Base-by-base conservation (phyloP, 2,797 vertebrate genomes). In the Danio jaintianensis region DNA sequence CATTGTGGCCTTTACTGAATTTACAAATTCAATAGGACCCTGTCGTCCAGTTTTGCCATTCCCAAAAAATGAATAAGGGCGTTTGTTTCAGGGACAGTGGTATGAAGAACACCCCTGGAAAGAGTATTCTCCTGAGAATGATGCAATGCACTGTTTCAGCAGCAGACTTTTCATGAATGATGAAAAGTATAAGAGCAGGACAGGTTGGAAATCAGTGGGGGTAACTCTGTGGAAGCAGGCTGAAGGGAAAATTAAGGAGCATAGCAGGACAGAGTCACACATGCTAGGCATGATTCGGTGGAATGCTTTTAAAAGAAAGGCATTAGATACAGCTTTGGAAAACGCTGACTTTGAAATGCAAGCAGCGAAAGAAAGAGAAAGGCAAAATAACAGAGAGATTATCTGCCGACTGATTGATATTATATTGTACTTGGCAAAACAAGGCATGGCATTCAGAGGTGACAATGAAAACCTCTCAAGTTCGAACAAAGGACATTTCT, bases 281-380 rank as follows among this genome's bases (percentile, higher is more conserved):
- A 62, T 62, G 59, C 36, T 40, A 62, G 36, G 36, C 59, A 62
- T 62, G 4, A 61, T 61, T 61, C 7, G 15, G 7, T 62, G 36
- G 36, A 62, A 62, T n/a, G 36, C 15, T 13, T 40, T 62, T 66
- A 66, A 66, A 66, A 66, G n/a, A 66, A 45, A 66, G 6, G 10
- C 40, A 66, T 66, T 66, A 3, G 42, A 11, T 66, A 47, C 15
- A 62, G 36, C 59, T 40, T 62, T 62, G 15, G 15, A 40, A 40
- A 62, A 62, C 36, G 36, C 59, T 13, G 5, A 58, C 11, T 12
- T 58, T 29, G 56, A 12, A 29, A 58, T 13, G 20, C 20, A 58
- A 29, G 56, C 20, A 29, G 56, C 20, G 20, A 59, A 15, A 59
- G 56, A 59, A 36, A 59, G 12, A 59, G 56, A 59, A 55, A 55